phyloP scores from a whole-genome alignment of 2,888 invertebrate species.

The Apamea crenata region DNA sequence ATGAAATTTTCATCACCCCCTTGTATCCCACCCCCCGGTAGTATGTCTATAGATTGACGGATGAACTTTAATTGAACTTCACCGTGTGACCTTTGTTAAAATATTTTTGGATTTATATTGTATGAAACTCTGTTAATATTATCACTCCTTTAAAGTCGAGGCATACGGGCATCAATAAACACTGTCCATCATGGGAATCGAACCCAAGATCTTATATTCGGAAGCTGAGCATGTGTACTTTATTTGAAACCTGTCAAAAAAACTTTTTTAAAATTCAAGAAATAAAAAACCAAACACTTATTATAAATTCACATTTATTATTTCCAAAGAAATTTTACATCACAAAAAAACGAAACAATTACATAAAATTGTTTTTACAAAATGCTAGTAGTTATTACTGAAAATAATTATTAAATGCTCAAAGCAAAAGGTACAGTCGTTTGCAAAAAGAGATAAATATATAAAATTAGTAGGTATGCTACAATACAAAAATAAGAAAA shows the following conservation, averaged over 20 bases:
- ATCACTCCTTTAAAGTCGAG: background rate
- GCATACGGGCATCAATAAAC: background rate
- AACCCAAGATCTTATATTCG: background rate
- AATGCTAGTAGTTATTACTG: constrained; percentile 46
- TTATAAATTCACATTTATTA: constrained; percentile 84
- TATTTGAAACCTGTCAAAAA: background rate
- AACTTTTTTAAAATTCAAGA: background rate
- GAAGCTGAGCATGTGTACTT: too few relatives aligned
- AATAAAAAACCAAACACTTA: constrained; percentile 53
- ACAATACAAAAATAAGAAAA: constrained; percentile 12
- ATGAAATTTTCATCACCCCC: background rate
- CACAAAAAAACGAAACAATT: constrained; percentile 68
- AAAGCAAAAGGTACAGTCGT: constrained; percentile 57
- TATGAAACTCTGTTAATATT: too few relatives aligned
- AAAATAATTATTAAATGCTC: constrained; percentile 51
- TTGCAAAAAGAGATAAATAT: constrained; percentile 45
- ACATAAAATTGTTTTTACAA: constrained; percentile 56
- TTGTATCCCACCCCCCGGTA: background rate
- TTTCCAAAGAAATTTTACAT: constrained; percentile 78
- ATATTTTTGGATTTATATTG: background rate
- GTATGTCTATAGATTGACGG: background rate
- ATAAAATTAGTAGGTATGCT: background rate
- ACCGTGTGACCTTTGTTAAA: background rate
- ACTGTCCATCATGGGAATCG: background rate
- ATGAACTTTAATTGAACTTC: background rate